Evolutionary conservation across 1,140 invertebrate genomes (phyloP).

Genomic region (Calephelis nemesis): DNA sequence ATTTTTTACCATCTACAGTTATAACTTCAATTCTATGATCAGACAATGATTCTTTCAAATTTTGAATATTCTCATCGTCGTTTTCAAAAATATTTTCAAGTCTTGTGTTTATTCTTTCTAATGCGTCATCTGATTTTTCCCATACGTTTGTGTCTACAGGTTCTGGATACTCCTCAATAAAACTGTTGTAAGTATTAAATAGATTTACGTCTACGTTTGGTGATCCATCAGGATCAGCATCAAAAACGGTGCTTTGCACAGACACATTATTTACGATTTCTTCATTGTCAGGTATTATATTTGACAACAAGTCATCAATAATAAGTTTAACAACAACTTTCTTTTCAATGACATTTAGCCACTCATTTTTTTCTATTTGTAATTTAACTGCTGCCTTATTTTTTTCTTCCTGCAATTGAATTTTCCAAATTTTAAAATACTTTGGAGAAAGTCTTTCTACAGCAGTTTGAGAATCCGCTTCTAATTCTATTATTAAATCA

Average conservation of each 20-base stretch:
- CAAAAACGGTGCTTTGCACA: slow-evolving; percentile 51
- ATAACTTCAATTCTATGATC: slow-evolving; percentile 71
- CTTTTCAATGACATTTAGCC: slow-evolving; percentile 54
- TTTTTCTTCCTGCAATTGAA: slow-evolving; percentile 51
- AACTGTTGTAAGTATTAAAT: slow-evolving; percentile 54
- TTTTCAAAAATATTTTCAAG: slow-evolving; percentile 68
- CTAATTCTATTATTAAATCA: slow-evolving; percentile 78
- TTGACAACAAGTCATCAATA: slow-evolving; percentile 53
- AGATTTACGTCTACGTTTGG: slow-evolving; percentile 51
- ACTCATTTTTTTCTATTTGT: slow-evolving; percentile 42
- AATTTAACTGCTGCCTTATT: slow-evolving; percentile 43
- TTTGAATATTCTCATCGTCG: slow-evolving; percentile 64
- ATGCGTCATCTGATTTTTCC: slow-evolving; percentile 70
- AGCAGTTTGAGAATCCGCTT: slow-evolving; percentile 48
- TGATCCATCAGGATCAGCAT: slow-evolving; percentile 52
- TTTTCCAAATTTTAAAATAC: slow-evolving; percentile 68
- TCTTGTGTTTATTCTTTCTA: slow-evolving; percentile 62
- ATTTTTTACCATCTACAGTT: slow-evolving; percentile 58
- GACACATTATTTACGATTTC: slow-evolving; percentile 35
- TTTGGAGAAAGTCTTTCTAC: slow-evolving; percentile 54
- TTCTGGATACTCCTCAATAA: slow-evolving; percentile 61
- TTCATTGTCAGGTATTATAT: slow-evolving; percentile 27
- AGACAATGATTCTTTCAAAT: slow-evolving; percentile 50
- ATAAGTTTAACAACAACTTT: slow-evolving; percentile 52
- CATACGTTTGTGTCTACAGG: slow-evolving; percentile 65